Evolutionary conservation across 2,888 invertebrate genomes (phyloP), one percentile per base, ranked within the genome.

Genomic region (Lamellibrachia satsuma): DNA sequence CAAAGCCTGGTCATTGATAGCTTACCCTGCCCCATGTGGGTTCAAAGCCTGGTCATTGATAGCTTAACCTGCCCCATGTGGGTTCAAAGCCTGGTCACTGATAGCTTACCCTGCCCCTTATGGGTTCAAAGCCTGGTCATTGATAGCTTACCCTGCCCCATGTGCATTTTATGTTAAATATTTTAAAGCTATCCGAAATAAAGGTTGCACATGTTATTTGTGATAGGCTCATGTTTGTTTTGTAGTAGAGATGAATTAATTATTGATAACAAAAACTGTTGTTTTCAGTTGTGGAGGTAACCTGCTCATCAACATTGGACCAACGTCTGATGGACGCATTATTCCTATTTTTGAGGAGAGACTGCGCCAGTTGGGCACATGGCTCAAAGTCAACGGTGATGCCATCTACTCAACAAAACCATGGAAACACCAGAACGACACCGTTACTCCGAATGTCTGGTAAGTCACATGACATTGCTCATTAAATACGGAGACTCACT

Each of bases 251-350:
- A 27, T 91, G 22, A n/a, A 91, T 52, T 90, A 90, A 22, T 15
- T 91, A 11, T 91, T 91, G 27, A 39, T 52, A 91, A 91, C 22
- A 51, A 22, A 27, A 39, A 39, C 39, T 75, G 75, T 75, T 15
- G 75, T 27, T 93, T 93, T 52, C 94, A 97, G 97, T 93, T 96
- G 96, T 94, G 97, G 97, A 52, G 98, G 98, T 0, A 98, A 98
- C 95, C 97, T 98, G 39, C 96, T 98, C 27, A 97, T 98, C 95
- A 99, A 99, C 95, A 97, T 99, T 7, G 99, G 99, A 0, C 99
- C 99, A 27, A 98, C 98, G 0, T 98, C 98, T 95, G 98, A 98
- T 95, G 99, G 99, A 6, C 98, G 97, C 7, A 98, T 99, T 94
- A 96, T 97, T 4, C 98, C 98, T 0, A 98, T 99, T 95, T 98